phyloP scores from a whole-genome alignment of 2,113 vertebrate genomes.

The Gasterosteus aculeatus region DNA sequence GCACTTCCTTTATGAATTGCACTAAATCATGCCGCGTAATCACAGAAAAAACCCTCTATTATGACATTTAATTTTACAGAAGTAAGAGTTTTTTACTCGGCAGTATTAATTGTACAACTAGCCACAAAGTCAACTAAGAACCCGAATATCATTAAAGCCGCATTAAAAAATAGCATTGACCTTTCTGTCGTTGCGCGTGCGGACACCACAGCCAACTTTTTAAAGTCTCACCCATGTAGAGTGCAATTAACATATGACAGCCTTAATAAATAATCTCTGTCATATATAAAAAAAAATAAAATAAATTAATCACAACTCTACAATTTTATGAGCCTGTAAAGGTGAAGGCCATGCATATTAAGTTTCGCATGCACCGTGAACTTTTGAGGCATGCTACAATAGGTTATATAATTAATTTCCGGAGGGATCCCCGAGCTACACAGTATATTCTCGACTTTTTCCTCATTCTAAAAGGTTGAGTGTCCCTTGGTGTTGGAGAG shows the following conservation, averaged over 20 bases:
- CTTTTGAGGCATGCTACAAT: conserved; percentile 89
- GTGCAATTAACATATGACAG: conserved; percentile 88
- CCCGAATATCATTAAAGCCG: conserved; percentile 70
- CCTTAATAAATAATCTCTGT: conserved; percentile 93
- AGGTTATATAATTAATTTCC: conserved; percentile 90
- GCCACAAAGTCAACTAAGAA: conserved; percentile 55
- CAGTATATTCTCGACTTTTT: conserved; percentile 54
- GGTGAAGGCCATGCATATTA: conserved; percentile 93
- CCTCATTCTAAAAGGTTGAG: conserved; percentile 48
- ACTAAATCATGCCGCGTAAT: conserved; percentile 14
- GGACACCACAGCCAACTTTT: conserved; percentile 67
- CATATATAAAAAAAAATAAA: conserved; percentile 95
- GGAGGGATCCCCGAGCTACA: conserved; percentile 71
- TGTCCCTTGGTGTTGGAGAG: conserved; percentile 16
- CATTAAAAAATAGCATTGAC: conserved; percentile 84
- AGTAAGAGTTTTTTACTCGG: not conserved
- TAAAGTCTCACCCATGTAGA: conserved; percentile 62
- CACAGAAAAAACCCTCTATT: conserved; percentile 6
- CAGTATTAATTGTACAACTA: conserved; percentile 46
- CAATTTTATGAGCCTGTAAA: conserved; percentile 95
- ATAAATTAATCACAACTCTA: conserved; percentile 92
- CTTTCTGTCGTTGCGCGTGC: conserved; percentile 68
- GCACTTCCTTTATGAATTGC: not conserved
- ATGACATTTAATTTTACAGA: not conserved
- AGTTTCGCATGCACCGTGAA: conserved; percentile 93